Percentiles rank a stretch among this genome's conserved stretches.
These are phyloP conservation scores for Stictocephala bisonia DNA, from an alignment of 2,888 invertebrate genomes.

Conservation along the genomic window DNA sequence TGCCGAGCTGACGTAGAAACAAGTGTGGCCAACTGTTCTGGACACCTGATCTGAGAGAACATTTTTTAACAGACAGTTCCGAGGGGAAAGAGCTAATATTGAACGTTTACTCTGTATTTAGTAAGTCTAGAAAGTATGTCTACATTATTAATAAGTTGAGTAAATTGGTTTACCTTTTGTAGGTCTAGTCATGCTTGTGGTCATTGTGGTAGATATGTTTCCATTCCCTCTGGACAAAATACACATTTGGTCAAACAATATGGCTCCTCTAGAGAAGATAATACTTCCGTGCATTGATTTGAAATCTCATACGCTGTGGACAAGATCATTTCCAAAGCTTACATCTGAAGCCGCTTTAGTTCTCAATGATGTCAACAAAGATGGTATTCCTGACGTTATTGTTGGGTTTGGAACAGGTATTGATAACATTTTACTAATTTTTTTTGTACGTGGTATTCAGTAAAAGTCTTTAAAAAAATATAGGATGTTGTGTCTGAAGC, in stretches of 20 bases:
- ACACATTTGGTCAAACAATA: slow-evolving; percentile 69
- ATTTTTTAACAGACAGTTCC: no score
- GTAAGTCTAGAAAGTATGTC: no score
- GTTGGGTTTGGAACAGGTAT: slow-evolving; percentile 83
- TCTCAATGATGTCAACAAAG: slow-evolving; percentile 77
- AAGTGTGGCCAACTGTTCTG: no score
- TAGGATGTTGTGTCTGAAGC: background rate
- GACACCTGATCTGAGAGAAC: no score
- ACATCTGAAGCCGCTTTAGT: slow-evolving; percentile 80
- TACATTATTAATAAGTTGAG: no score
- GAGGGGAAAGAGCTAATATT: no score
- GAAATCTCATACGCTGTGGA: slow-evolving; percentile 74
- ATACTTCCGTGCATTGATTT: slow-evolving; percentile 72
- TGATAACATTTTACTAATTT: no score
- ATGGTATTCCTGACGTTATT: slow-evolving; percentile 77
- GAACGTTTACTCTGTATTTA: no score
- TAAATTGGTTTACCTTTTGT: no score
- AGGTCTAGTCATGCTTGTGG: slow-evolving; percentile 73
- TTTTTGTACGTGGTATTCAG: slow-evolving; percentile 56
- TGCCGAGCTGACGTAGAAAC: no score
- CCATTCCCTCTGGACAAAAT: slow-evolving; percentile 73
- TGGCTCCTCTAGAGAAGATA: slow-evolving; percentile 61
- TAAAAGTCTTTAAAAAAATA: slow-evolving; percentile 48
- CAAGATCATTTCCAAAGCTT: slow-evolving; percentile 74
- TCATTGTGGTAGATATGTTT: slow-evolving; percentile 73